Conservation (phyloP, 2,888 invertebrate genomes). For the Stenchaetothrips biformis region DNA sequence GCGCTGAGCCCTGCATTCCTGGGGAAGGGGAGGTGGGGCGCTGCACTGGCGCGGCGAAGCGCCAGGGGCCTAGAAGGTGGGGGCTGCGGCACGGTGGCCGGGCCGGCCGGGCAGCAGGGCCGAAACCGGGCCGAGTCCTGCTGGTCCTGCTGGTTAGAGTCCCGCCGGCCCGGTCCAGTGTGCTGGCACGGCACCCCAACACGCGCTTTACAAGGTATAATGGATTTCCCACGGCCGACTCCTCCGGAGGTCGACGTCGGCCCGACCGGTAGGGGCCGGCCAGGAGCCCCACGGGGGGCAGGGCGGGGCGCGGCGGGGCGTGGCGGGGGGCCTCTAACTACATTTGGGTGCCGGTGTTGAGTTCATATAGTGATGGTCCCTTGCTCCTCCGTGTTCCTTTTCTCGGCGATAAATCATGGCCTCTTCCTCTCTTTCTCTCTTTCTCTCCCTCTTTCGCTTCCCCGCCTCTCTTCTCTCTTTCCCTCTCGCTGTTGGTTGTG, state of each 20-base stretch:
- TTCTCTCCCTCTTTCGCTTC: neutral
- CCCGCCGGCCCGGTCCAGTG: neutral
- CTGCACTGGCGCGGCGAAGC: neutral
- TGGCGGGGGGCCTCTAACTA: neutral
- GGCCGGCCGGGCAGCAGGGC: neutral
- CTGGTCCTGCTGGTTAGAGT: neutral
- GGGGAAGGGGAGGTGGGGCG: neutral
- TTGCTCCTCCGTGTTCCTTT: constrained; percentile 18
- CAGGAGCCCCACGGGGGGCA: neutral
- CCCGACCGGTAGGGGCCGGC: neutral
- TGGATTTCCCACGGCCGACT: constrained; percentile 24
- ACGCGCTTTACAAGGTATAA: constrained; percentile 23
- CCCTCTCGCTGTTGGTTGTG: neutral
- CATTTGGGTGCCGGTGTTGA: constrained; percentile 24
- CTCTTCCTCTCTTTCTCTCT: neutral
- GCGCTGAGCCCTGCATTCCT: neutral
- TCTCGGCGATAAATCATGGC: constrained; percentile 17
- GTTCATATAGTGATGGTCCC: constrained; percentile 23
- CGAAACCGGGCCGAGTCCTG: neutral
- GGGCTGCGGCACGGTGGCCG: neutral
- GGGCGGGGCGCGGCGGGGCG: neutral
- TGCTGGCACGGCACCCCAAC: neutral
- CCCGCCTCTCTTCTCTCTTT: neutral
- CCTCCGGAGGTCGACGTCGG: constrained; percentile 5
- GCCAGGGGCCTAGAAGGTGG: neutral